A percentile compares a stretch with the other conserved stretches of the same genome.
Evolutionary conservation across 2,113 vertebrate genomes (phyloP).

Genomic region (Mustela lutreola): DNA sequence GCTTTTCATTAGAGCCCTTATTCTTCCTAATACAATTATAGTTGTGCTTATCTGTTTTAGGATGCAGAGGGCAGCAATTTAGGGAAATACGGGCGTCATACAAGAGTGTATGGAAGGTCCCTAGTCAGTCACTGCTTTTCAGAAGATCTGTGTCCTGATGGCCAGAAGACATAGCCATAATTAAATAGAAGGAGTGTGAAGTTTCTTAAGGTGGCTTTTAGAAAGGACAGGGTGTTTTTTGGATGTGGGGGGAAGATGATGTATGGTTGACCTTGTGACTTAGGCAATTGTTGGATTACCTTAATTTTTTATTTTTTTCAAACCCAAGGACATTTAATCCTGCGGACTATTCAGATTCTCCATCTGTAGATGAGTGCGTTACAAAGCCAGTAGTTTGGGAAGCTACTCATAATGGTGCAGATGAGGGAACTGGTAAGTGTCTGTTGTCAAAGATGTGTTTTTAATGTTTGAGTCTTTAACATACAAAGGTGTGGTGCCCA

Average conservation of each 20-base stretch:
- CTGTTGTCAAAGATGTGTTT: slow-evolving; percentile 14
- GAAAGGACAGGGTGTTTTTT: background rate
- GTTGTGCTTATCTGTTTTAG: background rate
- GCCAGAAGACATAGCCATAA: background rate
- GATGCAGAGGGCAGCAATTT: background rate
- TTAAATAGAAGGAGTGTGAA: background rate
- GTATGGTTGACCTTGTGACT: slow-evolving; percentile 58
- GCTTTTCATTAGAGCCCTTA: background rate
- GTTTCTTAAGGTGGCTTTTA: background rate
- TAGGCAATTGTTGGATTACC: slow-evolving; percentile 60
- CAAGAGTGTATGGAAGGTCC: background rate
- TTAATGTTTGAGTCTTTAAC: background rate
- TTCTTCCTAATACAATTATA: background rate
- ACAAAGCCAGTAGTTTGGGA: slow-evolving; percentile 93
- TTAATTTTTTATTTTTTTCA: slow-evolving; percentile 81
- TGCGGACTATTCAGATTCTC: slow-evolving; percentile 93
- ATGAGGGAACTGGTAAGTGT: slow-evolving; percentile 92
- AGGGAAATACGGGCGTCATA: background rate
- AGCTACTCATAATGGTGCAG: slow-evolving; percentile 89
- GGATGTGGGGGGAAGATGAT: background rate
- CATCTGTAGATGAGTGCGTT: slow-evolving; percentile 87
- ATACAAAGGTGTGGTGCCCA: background rate
- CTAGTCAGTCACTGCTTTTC: background rate
- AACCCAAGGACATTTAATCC: slow-evolving; percentile 95
- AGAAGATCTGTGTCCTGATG: background rate